Base-by-base conservation (phyloP, 2,113 vertebrate species). In the Nettapus auritus region DNA sequence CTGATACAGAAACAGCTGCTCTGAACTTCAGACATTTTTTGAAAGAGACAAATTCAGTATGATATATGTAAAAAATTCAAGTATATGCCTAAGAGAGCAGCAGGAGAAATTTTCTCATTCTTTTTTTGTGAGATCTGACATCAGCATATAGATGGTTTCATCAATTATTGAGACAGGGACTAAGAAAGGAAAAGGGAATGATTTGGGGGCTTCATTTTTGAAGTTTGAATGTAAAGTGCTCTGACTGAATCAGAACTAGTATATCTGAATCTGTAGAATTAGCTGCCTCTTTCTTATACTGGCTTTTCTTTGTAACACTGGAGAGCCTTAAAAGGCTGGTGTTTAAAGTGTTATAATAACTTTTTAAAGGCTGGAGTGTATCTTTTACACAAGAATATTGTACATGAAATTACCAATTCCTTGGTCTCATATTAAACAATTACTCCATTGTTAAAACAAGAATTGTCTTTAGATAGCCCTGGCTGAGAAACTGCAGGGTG, bases 101-200 rank as follows among this genome's bases (percentile, higher is more conserved):
- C 93, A 92, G 97, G 96, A 97, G 94, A 98, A 97, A 97, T 97
- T 95, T 97, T 95, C 93, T 96, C 92, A 94, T 97, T 96, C 95
- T 97, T 97, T 97, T 48, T 96, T 94, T 84, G 81, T 97, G 89
- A 97, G 95, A 97, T 97, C 97, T 97, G 96, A 97, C 97, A 98
- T 97, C 97, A 97, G 97, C 97, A 97, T 98, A 97, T 98, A 97
- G 95, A 98, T 97, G 91, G 92, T 96, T 97, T 97, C 97, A 98
- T 98, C 97, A 98, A 97, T 98, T 98, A 98, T 98, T 98, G 93
- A 98, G 96, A 94, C 83, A 97, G 92, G 97, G 96, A 92, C 96
- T 82, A 96, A 97, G 94, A 97, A 98, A 87, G 96, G 95, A 95
- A 92, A 98, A 97, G 97, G 88, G 95, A 96, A 95, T 96, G 93